Conservation (phyloP, 1,140 invertebrate species). For the Nylanderia fulva region DNA sequence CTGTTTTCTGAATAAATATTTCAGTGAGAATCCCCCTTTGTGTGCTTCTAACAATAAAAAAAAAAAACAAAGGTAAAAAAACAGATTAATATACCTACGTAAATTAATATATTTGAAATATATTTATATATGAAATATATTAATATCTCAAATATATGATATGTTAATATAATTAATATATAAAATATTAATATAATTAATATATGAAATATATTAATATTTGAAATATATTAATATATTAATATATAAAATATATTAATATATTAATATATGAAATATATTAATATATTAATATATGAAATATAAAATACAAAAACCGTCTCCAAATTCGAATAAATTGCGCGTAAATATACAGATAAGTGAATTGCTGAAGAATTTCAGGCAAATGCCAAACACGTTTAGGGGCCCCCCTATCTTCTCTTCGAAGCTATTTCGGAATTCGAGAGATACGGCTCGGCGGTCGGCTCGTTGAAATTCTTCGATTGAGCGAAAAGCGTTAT, state of each 20-base stretch:
- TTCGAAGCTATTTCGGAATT: conserved; percentile 7
- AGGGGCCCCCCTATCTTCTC: conserved; percentile 9
- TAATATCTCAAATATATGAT: too few relatives aligned
- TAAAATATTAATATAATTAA: too few relatives aligned
- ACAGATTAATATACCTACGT: background rate
- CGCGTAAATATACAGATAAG: background rate
- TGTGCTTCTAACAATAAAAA: background rate
- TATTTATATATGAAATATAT: too few relatives aligned
- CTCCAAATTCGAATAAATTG: background rate
- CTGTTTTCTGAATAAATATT: background rate
- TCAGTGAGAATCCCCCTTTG: background rate
- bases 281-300: too few relatives aligned
- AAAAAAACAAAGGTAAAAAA: background rate
- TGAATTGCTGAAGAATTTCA: background rate
- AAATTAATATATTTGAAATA: too few relatives aligned
- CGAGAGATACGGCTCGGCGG: background rate
- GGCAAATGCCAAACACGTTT: conserved; percentile 6
- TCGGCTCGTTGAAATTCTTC: conserved; percentile 19
- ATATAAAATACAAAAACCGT: background rate
- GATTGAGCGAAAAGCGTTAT: conserved; percentile 37
- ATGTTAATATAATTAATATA: too few relatives aligned
- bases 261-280: too few relatives aligned
- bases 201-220: too few relatives aligned
- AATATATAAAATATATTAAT: too few relatives aligned
- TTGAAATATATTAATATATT: too few relatives aligned